Evolutionary conservation across 2,797 vertebrate species (phyloP).

Genomic region (Urosaurus nigricauda): DNA sequence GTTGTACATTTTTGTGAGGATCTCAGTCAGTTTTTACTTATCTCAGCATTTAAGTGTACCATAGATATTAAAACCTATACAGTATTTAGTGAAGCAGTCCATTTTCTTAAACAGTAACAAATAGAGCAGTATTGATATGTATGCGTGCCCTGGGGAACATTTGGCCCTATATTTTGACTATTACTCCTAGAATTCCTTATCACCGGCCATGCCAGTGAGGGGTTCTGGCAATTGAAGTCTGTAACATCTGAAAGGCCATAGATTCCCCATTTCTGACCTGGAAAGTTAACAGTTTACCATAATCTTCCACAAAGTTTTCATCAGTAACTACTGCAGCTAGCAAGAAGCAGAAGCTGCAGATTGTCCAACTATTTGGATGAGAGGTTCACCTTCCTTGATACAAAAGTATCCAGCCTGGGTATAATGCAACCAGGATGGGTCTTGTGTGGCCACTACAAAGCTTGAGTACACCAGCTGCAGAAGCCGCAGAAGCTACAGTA

Average conservation of each 20-base stretch:
- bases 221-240: no score
- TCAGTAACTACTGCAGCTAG: background rate
- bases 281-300: background rate
- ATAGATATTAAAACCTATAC: background rate
- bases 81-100: background rate
- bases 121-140: background rate
- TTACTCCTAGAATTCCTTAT: no score
- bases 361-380: background rate
- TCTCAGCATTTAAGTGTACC: background rate
- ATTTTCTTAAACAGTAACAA: background rate
- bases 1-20: background rate
- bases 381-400: background rate
- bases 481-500: background rate
- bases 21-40: no score
- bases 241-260: no score
- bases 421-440: background rate
- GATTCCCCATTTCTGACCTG: no score
- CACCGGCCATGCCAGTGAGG: no score
- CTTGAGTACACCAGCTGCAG: background rate
- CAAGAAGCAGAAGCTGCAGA: background rate
- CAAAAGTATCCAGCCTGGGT: background rate
- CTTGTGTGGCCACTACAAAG: background rate
- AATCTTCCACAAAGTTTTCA: background rate
- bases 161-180: no score
- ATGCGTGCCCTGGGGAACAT: no score